A percentile compares a stretch with the other conserved stretches of the same genome.
These are phyloP conservation scores for Drosophila arizonae DNA, from an alignment of 1,140 invertebrate genomes.

Conservation along the genomic window DNA sequence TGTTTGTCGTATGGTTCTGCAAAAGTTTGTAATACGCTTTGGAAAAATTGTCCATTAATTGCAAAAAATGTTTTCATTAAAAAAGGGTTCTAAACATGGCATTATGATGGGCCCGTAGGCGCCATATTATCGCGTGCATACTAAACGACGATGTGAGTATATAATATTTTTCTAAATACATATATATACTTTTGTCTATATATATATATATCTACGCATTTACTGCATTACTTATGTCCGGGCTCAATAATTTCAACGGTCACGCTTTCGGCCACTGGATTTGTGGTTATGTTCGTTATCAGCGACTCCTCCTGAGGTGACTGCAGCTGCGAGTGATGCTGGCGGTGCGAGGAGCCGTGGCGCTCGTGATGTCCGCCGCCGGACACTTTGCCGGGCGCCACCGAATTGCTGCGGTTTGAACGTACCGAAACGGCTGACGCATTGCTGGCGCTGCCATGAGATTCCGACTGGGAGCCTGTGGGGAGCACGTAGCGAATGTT, in stretches of 20 bases:
- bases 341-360: constrained; percentile 69
- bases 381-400: constrained; percentile 71
- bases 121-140: constrained; percentile 69
- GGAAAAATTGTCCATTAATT: constrained; percentile 62
- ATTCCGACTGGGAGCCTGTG: constrained; percentile 64
- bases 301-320: constrained; percentile 69
- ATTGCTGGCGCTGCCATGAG: constrained; percentile 75
- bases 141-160: constrained; percentile 53
- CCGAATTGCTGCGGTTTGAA: constrained; percentile 79
- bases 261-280: constrained; percentile 80
- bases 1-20: constrained; percentile 52
- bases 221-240: constrained; percentile 49
- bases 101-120: constrained; percentile 38
- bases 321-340: constrained; percentile 54
- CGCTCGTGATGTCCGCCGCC: constrained; percentile 63
- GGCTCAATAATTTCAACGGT: constrained; percentile 81
- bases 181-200: constrained; percentile 5
- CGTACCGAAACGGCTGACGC: constrained; percentile 76
- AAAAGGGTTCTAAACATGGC: constrained; percentile 61
- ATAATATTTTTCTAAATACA: constrained; percentile 1
- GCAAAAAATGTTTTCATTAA: constrained; percentile 61
- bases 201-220: constrained; percentile 5
- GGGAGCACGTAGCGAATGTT: constrained; percentile 2
- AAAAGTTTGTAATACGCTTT: constrained; percentile 55
- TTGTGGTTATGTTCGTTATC: constrained; percentile 79